These are phyloP conservation scores for Eubucco bourcierii DNA, from an alignment of 2,113 vertebrate species.

Conservation along the genomic window DNA sequence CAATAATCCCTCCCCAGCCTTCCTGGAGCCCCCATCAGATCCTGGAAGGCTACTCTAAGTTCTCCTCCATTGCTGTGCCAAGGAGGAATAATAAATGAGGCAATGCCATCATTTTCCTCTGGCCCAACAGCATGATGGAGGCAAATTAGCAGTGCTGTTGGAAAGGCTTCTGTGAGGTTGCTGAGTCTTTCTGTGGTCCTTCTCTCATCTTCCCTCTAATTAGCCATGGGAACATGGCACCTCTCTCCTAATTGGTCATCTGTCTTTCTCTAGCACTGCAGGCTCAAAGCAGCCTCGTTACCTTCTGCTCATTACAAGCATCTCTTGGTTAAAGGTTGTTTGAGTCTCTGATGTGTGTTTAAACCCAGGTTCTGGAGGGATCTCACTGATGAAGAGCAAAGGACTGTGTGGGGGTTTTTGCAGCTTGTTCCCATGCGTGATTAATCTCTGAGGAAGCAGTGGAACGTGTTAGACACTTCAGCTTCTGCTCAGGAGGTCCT, in stretches of 20 bases:
- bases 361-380: background rate
- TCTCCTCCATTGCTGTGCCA: too few relatives aligned
- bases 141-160: background rate
- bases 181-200: background rate
- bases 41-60: too few relatives aligned
- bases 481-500: background rate
- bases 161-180: background rate
- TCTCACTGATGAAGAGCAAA: background rate
- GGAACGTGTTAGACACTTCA: constrained; percentile 3
- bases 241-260: background rate
- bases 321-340: background rate
- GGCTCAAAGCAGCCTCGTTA: background rate
- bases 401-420: background rate
- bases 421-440: background rate
- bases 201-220: background rate
- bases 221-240: background rate
- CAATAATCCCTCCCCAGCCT: too few relatives aligned
- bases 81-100: background rate
- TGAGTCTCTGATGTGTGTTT: background rate
- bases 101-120: background rate
- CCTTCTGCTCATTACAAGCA: rapidly evolving
- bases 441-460: background rate
- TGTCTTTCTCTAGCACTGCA: background rate
- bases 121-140: background rate
- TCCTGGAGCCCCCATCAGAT: too few relatives aligned